Percentiles rank a stretch among this genome's conserved stretches.
Evolutionary conservation across 2,797 vertebrate species (phyloP).

Genomic region (Rhinichthys osculus): DNA sequence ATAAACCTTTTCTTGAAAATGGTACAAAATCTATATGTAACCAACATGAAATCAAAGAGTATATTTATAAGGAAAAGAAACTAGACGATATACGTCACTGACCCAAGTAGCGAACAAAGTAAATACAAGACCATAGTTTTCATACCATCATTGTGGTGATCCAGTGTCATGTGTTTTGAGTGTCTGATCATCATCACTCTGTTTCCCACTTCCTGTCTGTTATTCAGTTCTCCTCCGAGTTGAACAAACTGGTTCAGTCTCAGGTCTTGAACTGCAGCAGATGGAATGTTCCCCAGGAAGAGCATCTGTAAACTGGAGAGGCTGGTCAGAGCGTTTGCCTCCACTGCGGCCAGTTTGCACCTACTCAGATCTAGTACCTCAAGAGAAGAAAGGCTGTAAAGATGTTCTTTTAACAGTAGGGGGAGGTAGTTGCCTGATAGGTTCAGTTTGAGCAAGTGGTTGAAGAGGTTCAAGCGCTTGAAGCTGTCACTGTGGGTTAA

Average conservation of each 20-base stretch:
- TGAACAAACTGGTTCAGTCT: slow-evolving; percentile 66
- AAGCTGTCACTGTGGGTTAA: slow-evolving; percentile 70
- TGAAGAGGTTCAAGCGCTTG: slow-evolving; percentile 69
- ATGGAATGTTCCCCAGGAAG: slow-evolving; percentile 70
- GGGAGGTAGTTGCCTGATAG: slow-evolving; percentile 78
- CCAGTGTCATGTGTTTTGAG: neutral
- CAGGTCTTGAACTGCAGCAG: slow-evolving; percentile 44
- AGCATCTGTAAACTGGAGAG: slow-evolving; percentile 68
- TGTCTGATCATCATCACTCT: slow-evolving; percentile 1
- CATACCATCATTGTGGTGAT: slow-evolving; percentile 45
- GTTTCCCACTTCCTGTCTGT: neutral
- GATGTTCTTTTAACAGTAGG: slow-evolving; percentile 72
- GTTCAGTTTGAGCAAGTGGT: slow-evolving; percentile 69
- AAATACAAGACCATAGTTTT: neutral
- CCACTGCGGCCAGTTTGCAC: slow-evolving; percentile 67
- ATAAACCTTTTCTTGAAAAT: neutral
- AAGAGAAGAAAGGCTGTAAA: slow-evolving; percentile 71
- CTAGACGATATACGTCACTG: neutral
- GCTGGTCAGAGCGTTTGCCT: slow-evolving; percentile 62
- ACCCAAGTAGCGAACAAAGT: neutral
- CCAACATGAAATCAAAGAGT: neutral
- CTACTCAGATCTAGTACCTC: slow-evolving; percentile 73
- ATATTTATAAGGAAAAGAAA: neutral
- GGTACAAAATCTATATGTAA: neutral
- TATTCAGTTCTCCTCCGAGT: slow-evolving; percentile 62